Evolutionary conservation across 2,113 vertebrate genomes (phyloP).

Genomic region (Ctenodactylus gundi): DNA sequence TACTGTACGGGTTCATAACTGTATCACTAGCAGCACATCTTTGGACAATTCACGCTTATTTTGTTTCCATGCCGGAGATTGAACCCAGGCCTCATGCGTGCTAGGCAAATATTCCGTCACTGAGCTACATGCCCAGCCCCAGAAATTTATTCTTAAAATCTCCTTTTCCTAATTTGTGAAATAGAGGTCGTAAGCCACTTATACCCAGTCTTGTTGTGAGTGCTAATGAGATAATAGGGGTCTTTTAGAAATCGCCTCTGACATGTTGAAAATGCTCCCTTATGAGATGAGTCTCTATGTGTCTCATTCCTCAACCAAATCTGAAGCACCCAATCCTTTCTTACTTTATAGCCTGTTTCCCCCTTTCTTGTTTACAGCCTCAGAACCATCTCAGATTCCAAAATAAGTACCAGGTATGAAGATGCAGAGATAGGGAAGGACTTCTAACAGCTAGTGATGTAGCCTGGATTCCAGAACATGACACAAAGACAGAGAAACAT

Average conservation of each 20-base stretch:
- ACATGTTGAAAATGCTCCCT: not conserved
- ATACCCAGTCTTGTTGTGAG: not conserved
- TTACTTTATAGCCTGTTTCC: fast-evolving
- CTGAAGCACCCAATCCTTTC: not conserved
- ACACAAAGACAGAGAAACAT: not conserved
- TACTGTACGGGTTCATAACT: not conserved
- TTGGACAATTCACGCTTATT: not conserved
- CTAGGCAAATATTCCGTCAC: not conserved
- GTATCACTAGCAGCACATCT: not conserved
- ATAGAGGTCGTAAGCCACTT: not conserved
- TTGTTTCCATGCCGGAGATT: not conserved
- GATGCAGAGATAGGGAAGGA: not conserved
- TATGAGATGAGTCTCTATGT: fast-evolving
- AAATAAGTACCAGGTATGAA: not conserved
- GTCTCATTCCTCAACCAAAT: not conserved
- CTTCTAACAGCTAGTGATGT: too few relatives aligned
- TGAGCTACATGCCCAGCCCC: not conserved
- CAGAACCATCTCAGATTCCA: slow-evolving; percentile 26
- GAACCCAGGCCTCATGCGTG: too few relatives aligned
- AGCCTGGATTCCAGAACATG: not conserved
- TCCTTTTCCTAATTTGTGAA: slow-evolving; percentile 20
- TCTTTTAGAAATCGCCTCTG: not conserved
- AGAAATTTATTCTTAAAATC: not conserved
- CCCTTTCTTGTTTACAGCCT: not conserved
- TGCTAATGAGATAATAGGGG: not conserved